Conservation (phyloP, 2,113 vertebrate genomes). For the Neofelis nebulosa region DNA sequence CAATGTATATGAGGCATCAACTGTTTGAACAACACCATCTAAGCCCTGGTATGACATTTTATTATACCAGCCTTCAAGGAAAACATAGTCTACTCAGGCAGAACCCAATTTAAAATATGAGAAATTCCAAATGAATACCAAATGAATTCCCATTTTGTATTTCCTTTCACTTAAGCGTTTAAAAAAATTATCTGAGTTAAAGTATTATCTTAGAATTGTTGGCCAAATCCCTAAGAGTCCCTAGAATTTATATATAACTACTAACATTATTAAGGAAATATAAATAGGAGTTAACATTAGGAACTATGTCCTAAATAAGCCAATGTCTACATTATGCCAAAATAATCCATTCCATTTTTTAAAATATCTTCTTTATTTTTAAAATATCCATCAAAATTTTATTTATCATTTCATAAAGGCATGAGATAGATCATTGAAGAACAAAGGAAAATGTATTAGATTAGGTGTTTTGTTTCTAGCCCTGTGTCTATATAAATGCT, state of each 20-base stretch:
- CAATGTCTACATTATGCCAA: neutral
- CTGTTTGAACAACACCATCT: neutral
- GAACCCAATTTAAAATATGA: neutral
- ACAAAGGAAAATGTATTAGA: neutral
- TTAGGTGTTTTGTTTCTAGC: neutral
- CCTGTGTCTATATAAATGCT: neutral
- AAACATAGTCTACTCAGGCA: neutral
- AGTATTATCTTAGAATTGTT: neutral
- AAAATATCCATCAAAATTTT: neutral
- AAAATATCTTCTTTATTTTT: neutral
- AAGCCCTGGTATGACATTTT: neutral
- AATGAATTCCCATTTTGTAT: neutral
- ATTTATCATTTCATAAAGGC: neutral
- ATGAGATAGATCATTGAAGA: neutral
- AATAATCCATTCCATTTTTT: neutral
- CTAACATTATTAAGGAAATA: neutral
- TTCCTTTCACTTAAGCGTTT: neutral
- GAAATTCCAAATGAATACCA: neutral
- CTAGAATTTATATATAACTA: neutral
- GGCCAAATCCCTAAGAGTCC: neutral
- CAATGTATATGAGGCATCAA: too few species aligned
- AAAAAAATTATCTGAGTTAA: neutral
- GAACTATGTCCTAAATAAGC: neutral
- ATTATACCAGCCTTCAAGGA: neutral
- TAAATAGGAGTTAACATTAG: neutral